Evolutionary conservation across 2,888 invertebrate species (phyloP), one percentile per base, ranked within the genome.

Genomic region (Diabrotica balteata): DNA sequence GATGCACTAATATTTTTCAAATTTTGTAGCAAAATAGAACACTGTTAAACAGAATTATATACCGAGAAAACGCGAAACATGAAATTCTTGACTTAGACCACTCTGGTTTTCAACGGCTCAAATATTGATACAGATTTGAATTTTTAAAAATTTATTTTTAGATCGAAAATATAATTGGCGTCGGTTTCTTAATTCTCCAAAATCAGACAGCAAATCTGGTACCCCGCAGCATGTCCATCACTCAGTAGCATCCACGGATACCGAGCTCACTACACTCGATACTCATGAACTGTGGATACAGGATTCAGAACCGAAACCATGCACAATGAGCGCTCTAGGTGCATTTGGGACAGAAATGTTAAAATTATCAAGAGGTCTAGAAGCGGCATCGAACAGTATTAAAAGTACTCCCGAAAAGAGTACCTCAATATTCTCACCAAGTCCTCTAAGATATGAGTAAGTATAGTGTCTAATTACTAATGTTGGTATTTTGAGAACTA

Each of bases 321-420:
- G 91, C 76, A 92, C 93, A 73, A 92, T 94, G 90, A 91, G 93
- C 45, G 94, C 94, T 67, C 86, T 94, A 79, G 93, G 93, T 82
- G 93, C 93, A 81, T 94, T 94, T 82, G 94, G 94, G 63, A 92
- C 93, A 49, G 93, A 94, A 87, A 93, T 94, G 93, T 87, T 94
- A 78, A 92, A 93, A 80, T 87, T 94, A 45, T 93, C 93, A 43
- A 87, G 93, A 72, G 93, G 94, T 71, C 86, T 94, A 77, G 93
- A 93, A 84, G 91, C 91, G 72, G 91, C 91, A 68, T 85, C 86
- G 4, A 65, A 68, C n/a, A 64, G 64, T 53, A 67, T 53, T 47
- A 10, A 44, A 49, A 59, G 17, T n/a, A 43, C 67, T n/a, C 44
- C 63, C 1, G 66, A 61, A 44, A 59, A 62, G 53, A 63, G 60